phyloP scores from a whole-genome alignment of 1,140 invertebrate genomes.

The Triops cancriformis region DNA sequence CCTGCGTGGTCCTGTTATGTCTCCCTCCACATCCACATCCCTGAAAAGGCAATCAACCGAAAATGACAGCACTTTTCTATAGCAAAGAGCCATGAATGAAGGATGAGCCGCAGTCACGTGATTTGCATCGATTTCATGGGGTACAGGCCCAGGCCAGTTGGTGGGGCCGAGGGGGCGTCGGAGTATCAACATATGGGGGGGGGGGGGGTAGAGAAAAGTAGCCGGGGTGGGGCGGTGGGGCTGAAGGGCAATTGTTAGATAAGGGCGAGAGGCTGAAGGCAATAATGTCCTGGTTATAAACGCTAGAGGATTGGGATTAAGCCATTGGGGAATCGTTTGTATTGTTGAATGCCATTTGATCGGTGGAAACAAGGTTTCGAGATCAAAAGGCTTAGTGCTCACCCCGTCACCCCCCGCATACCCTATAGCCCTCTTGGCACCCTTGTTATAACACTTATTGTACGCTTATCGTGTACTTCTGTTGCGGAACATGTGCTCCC shows the following conservation, averaged over 20 bases:
- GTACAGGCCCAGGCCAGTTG: no score
- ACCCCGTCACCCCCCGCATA: no score
- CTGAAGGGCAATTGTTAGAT: no score
- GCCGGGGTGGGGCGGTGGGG: no score
- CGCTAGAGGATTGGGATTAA: no score
- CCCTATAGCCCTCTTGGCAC: neutral
- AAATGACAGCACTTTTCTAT: neutral
- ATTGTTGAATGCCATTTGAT: neutral
- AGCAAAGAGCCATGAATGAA: neutral
- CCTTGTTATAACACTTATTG: constrained; percentile 12
- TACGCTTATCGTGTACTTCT: neutral
- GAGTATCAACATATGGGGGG: neutral
- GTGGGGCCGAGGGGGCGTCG: neutral
- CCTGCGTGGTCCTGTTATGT: neutral
- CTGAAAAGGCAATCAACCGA: constrained; percentile 2
- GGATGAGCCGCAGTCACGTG: neutral
- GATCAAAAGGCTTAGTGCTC: neutral
- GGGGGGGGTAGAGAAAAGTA: neutral
- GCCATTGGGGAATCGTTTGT: neutral
- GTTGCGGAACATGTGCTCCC: neutral
- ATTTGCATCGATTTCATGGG: constrained; percentile 10
- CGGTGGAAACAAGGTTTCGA: neutral
- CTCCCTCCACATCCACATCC: neutral
- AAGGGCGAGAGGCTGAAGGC: neutral
- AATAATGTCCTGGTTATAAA: neutral